Conservation (phyloP, 1,140 invertebrate genomes). For the Alviniconcha marisindica region DNA sequence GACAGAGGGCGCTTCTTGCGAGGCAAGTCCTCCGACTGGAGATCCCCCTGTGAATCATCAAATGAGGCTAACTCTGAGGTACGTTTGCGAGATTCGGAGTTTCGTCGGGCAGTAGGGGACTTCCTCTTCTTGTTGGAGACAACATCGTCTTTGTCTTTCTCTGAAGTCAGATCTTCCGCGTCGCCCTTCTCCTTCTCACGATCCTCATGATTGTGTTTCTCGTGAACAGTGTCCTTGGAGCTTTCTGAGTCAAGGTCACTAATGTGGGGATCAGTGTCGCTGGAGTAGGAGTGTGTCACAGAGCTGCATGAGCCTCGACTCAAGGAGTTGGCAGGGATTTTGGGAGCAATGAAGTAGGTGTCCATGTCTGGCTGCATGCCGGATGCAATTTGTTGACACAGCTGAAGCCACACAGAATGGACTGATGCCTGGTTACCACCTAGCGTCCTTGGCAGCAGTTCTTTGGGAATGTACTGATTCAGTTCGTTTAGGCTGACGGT, state of each 20-base stretch:
- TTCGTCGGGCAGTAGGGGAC: constrained; percentile 40
- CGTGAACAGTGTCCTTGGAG: constrained; percentile 74
- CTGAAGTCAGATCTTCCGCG: constrained; percentile 40
- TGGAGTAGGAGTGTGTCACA: constrained; percentile 61
- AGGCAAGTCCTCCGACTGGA: constrained; percentile 50
- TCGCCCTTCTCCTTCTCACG: constrained; percentile 68
- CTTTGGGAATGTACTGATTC: constrained; percentile 79
- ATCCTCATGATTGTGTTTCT: constrained; percentile 74
- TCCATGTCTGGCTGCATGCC: constrained; percentile 60
- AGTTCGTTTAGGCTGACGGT: constrained; percentile 91
- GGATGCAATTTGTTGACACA: constrained; percentile 81
- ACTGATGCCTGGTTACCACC: constrained; percentile 91
- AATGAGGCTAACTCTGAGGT: constrained; percentile 38
- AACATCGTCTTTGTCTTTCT: constrained; percentile 29
- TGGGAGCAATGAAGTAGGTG: constrained; percentile 62
- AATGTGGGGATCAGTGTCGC: constrained; percentile 62
- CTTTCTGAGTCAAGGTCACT: constrained; percentile 77
- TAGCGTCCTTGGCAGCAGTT: constrained; percentile 89
- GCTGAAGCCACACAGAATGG: constrained; percentile 91
- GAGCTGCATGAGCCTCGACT: constrained; percentile 33
- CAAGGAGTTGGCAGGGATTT: constrained; percentile 29
- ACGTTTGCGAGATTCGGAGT: constrained; percentile 50
- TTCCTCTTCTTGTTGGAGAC: constrained; percentile 52
- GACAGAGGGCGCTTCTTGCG: constrained; percentile 63
- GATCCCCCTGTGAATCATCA: constrained; percentile 40